Base-by-base conservation (phyloP, 2,113 vertebrate species). In the Galbula dea region DNA sequence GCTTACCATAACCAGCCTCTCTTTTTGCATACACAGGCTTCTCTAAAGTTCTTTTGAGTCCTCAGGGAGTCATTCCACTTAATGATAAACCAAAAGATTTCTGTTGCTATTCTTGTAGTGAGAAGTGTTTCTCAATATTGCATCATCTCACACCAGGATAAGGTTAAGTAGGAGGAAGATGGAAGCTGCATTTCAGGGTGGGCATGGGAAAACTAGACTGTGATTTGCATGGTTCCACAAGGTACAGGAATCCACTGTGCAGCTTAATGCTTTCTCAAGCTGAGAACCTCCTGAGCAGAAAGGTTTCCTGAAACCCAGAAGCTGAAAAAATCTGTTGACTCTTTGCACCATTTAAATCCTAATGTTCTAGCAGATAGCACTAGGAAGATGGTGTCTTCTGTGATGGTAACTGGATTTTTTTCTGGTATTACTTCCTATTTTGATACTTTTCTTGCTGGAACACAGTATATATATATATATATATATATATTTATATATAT, bases 11-110 rank as follows among this genome's bases (percentile, higher is more conserved):
- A 89, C 55, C 71, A 86, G 57, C 65, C 37, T 75, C 54, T 73
- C 61, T 73, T 86, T 89, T 87, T 91, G 66, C 90, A 85, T 75
- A 80, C 12, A n/a, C 36, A 90, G 67, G 61, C 48, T 93, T 59
- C 74, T 51, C 34, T 62, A 46, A 62, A 87, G 34, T 43, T 59
- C 58, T 79, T 71, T 57, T 2, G 5, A 61, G 62, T 91, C 88
- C 67, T 86, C 71, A 36, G 67, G 71, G 88, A 65, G 75, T 84
- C 74, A 75, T 48, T 73, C 39, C 58, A 48, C 27, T 90, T 90
- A 89, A 89, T 68, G 62, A 80, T 76, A 91, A 89, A 87, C 78
- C 71, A 85, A 87, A 89, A 87, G 61, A 79, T 85, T 62, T 82
- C 52, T 75, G 78, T 67, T 75, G 29, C 29, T 82, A 16, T 32